A percentile compares a stretch with the other conserved stretches of the same genome.
Conservation (phyloP, 2,113 vertebrate genomes). For the Phalacrocorax pelagicus region DNA sequence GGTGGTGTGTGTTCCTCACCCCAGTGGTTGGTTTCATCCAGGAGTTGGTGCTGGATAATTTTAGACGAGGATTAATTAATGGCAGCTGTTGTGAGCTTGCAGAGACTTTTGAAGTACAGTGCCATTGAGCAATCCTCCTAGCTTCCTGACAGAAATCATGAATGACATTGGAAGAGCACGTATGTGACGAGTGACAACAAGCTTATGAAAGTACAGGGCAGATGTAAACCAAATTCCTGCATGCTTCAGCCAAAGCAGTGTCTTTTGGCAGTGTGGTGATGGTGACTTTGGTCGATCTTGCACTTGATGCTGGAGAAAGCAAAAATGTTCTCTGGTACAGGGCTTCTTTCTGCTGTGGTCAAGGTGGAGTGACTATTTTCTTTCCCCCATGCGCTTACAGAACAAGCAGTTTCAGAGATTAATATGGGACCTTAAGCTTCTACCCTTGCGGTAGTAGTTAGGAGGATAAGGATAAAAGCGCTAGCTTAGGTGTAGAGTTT, state of each 20-base stretch:
- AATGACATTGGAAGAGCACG: accelerated
- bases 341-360: neutral
- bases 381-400: accelerated
- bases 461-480: neutral
- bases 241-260: accelerated
- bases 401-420: neutral
- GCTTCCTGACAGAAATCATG: neutral
- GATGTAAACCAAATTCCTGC: neutral
- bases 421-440: neutral
- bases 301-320: neutral
- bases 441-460: neutral
- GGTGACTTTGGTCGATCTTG: accelerated
- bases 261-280: neutral
- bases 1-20: neutral
- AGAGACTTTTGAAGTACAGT: neutral
- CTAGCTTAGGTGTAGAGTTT: neutral
- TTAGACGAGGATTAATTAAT: neutral
- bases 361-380: neutral
- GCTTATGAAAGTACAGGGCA: neutral
- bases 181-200: neutral
- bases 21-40: neutral
- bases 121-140: neutral
- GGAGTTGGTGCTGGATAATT: neutral
- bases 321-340: neutral
- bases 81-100: neutral